Conservation (phyloP, 2,888 invertebrate genomes). For the Vanessa cardui region DNA sequence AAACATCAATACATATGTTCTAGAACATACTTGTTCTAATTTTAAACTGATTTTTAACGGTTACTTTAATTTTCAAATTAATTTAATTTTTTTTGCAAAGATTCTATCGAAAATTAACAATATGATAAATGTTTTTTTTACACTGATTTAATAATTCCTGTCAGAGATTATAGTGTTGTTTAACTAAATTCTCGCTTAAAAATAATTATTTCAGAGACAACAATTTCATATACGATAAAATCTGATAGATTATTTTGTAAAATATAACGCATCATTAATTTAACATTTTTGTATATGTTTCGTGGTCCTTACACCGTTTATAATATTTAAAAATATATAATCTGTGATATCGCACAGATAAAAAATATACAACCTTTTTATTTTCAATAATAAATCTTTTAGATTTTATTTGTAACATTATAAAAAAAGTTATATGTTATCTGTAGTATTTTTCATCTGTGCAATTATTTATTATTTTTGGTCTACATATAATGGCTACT, state of each 20-base stretch:
- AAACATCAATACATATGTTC: too few species aligned
- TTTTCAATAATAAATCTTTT: not conserved
- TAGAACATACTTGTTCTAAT: too few species aligned
- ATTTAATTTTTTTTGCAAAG: too few species aligned
- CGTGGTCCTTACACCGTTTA: slow-evolving; percentile 17
- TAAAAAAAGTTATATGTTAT: not conserved
- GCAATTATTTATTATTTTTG: slow-evolving; percentile 34
- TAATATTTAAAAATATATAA: not conserved
- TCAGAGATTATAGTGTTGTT: too few species aligned
- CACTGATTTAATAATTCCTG: too few species aligned
- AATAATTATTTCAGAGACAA: too few species aligned
- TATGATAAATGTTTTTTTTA: too few species aligned
- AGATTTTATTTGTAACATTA: not conserved
- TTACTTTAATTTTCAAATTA: too few species aligned
- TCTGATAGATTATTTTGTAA: not conserved
- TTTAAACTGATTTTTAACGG: too few species aligned
- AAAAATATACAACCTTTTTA: slow-evolving; percentile 1
- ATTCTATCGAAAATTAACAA: too few species aligned
- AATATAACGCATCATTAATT: not conserved
- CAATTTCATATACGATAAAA: not conserved
- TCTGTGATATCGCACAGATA: slow-evolving; percentile 1
- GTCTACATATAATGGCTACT: slow-evolving; percentile 32
- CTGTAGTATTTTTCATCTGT: slow-evolving; percentile 18
- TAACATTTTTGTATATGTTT: not conserved
- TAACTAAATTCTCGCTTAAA: too few species aligned